These are phyloP conservation scores for Cacoxenus indagator DNA, from an alignment of 2,888 invertebrate genomes.

Conservation along the genomic window DNA sequence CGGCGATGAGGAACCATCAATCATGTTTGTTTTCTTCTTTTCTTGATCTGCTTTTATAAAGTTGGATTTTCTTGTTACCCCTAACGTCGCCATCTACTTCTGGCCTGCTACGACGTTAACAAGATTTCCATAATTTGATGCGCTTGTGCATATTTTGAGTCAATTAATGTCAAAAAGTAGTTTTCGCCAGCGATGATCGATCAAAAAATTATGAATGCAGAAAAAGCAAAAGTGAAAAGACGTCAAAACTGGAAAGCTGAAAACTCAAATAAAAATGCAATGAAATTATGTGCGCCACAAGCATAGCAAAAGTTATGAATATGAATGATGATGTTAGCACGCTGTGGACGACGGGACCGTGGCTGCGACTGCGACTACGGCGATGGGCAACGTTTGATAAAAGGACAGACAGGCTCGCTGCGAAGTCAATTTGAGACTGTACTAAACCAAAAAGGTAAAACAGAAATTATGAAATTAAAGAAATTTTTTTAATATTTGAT, in stretches of 20 bases:
- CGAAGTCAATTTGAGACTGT: no score
- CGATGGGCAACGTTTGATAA: conserved; percentile 4
- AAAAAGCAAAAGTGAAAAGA: neutral
- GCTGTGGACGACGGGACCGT: no score
- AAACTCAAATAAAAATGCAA: conserved; percentile 33
- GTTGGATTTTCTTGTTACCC: conserved; percentile 4
- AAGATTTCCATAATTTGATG: conserved; percentile 61
- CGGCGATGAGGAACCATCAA: conserved; percentile 46
- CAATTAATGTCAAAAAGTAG: conserved; percentile 62
- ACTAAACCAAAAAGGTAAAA: conserved; percentile 7
- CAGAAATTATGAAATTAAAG: conserved; percentile 1
- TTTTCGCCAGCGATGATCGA: conserved; percentile 31
- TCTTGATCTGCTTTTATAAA: conserved; percentile 20
- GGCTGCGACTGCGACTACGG: neutral
- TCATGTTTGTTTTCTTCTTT: conserved; percentile 54
- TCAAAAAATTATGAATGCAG: conserved; percentile 16
- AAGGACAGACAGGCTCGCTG: neutral
- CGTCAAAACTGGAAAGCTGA: neutral
- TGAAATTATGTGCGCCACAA: conserved; percentile 39
- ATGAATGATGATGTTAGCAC: conserved; percentile 49
- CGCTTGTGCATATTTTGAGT: conserved; percentile 61
- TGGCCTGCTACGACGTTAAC: conserved; percentile 50
- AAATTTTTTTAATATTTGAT: conserved; percentile 14
- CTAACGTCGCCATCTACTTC: neutral
- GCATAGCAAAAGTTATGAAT: conserved; percentile 41